phyloP scores from a whole-genome alignment of 2,888 invertebrate species.

The Drymonia ruficornis region DNA sequence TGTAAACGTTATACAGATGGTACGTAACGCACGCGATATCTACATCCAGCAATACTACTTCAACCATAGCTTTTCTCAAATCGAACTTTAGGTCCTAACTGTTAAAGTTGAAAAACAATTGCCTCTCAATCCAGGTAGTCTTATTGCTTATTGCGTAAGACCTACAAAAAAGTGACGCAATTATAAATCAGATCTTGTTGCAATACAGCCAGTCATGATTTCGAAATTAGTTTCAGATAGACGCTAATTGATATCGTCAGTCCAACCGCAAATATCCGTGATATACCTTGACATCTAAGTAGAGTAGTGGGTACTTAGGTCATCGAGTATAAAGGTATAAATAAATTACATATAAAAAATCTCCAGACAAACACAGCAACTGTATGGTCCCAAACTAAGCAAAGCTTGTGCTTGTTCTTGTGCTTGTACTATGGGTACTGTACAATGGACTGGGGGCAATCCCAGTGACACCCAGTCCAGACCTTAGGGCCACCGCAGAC shows the following conservation, averaged over 20 bases:
- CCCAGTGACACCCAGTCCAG: too few relatives aligned
- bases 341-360: too few relatives aligned
- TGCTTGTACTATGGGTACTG: too few relatives aligned
- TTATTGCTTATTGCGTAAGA: background rate
- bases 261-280: background rate
- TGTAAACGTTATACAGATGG: constrained; percentile 5
- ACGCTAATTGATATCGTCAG: background rate
- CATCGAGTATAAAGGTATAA: too few relatives aligned
- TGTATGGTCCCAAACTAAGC: too few relatives aligned
- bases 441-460: too few relatives aligned
- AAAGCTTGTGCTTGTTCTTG: too few relatives aligned
- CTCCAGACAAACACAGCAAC: too few relatives aligned
- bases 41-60: background rate
- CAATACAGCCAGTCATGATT: constrained; percentile 21
- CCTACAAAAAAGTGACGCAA: constrained; percentile 23
- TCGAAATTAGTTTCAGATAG: constrained; percentile 18
- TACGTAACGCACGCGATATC: background rate
- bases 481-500: too few relatives aligned
- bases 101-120: too few relatives aligned
- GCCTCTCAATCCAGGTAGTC: too few relatives aligned
- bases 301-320: too few relatives aligned
- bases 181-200: constrained; percentile 5
- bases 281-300: background rate
- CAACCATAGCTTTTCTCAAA: background rate
- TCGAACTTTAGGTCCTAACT: background rate